Evolutionary conservation across 2,888 invertebrate species (phyloP), one percentile per base, ranked within the genome.

Genomic region (Cataglyphis altisquamis): DNA sequence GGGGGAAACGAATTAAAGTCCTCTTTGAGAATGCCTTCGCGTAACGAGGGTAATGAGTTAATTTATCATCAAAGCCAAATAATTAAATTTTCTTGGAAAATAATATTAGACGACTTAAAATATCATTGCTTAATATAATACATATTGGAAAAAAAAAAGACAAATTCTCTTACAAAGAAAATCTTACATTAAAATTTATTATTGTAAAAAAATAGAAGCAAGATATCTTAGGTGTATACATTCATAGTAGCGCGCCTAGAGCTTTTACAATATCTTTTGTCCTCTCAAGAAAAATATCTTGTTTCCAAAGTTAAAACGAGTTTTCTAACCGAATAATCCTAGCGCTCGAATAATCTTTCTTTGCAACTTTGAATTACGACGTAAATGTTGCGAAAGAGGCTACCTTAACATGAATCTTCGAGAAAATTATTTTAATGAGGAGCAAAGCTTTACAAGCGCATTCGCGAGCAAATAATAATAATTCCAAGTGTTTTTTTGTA

Each of bases 281-380:
- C 15, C 12, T 6, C n/a, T 6, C 15, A 4, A 9, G n/a, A n/a
- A 36, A 52, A 75, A 64, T 36, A 41, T 57, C 25, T 66, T 66
- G 39, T 55, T 55, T 36, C 39, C 29, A 25, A 41, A 68, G 39
- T 77, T 39, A 55, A 77, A 77, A 68, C 21, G 77, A 78, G 21
- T 60, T 68, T 32, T 45, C 57, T 60, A 70, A 78, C 57, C 60
- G 29, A 70, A 60, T 78, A 45, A 68, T 57, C 39, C 55, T 57
- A 21, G 32, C 55, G n/a, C 21, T 25, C 21, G 41, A 70, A 29
- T 70, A 68, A 70, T 70, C 32, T 68, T 78, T 78, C 45, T 32
- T 60, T 78, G 21, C 41, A 41, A 70, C 29, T 29, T 78, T 70
- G 70, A 78, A 70, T 60, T 78, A 68, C 57, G 67, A 77, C 67